phyloP scores from a whole-genome alignment of 1,140 invertebrate species.

The Drosophila setifemur region DNA sequence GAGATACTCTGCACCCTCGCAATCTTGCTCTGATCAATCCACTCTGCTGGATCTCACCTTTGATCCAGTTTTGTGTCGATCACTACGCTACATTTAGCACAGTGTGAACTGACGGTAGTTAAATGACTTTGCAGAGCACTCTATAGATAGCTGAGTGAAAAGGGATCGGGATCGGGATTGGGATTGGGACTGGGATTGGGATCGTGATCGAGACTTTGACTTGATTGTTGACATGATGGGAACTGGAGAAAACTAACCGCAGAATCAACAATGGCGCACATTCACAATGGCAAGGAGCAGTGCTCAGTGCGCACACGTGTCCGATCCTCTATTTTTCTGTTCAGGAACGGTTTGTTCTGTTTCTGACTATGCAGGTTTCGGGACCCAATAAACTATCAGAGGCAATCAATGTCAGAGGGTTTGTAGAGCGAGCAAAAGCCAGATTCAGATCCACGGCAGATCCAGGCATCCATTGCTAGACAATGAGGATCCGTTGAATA shows the following conservation, averaged over 20 bases:
- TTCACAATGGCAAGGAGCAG: conserved; percentile 45
- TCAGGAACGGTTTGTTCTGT: conserved; percentile 13
- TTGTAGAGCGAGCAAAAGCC: conserved; percentile 54
- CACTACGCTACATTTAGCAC: conserved; percentile 65
- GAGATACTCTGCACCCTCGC: neutral
- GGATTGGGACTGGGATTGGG: neutral
- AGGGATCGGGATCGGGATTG: neutral
- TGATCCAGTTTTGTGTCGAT: conserved; percentile 32
- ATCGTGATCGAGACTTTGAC: conserved; percentile 46
- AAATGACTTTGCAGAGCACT: conserved; percentile 57
- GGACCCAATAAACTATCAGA: conserved; percentile 59
- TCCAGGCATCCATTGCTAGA: neutral
- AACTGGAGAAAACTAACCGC: conserved; percentile 60
- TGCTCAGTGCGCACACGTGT: conserved; percentile 45
- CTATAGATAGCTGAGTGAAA: neutral
- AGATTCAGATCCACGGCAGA: conserved; percentile 14
- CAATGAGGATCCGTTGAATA: conserved; percentile 48
- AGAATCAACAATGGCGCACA: conserved; percentile 49
- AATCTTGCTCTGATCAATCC: neutral
- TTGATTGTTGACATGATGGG: conserved; percentile 69
- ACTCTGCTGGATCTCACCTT: conserved; percentile 20
- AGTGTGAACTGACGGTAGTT: conserved; percentile 64
- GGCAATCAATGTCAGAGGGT: conserved; percentile 72
- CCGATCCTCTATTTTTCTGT: conserved; percentile 13
- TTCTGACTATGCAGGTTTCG: conserved; percentile 1